Base-by-base conservation (phyloP, 2,888 invertebrate species). In the Tolmerus cingulatus region DNA sequence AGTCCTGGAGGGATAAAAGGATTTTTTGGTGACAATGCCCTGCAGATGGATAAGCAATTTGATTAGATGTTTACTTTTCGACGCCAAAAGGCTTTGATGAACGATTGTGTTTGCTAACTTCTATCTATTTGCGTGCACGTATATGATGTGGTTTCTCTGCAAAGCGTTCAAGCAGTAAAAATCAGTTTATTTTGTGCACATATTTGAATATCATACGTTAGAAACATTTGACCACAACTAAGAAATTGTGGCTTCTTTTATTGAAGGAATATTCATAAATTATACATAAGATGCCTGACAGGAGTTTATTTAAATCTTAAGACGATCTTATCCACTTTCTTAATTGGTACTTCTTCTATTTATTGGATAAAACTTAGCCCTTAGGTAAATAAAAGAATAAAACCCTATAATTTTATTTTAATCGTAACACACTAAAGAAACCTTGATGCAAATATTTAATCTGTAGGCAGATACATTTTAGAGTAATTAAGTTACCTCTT, bases 401-500 rank as follows among this genome's bases (percentile, higher is more conserved):
- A 37, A 8, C 2, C 37, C 37, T 7, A 12, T 9, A 40, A 2
- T 51, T 5, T n/a, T n/a, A 51, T 51, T 46, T 51, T 2, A 51
- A n/a, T 51, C 5, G 5, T 51, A 51, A 1, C n/a, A n/a, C 3
- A 51, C 0, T 51, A 51, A 16, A 51, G 16, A 14, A 14, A n/a
- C 16, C 5, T 51, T 51, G 1, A n/a, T 19, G 5, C 5, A n/a
- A 5, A n/a, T 51, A n/a, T 51, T 51, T 51, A 51, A 51, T 5
- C 51, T 51, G 51, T 51, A 51, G 9, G n/a, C 8, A 57, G 23
- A 57, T 57, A 57, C 57, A 57, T 57, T 66, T 12, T 66, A 16
- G 30, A 8, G 34, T n/a, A 19, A 19, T 74, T 16, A 81, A 46
- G 14, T 89, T 90, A 90, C 90, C 90, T 90, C 90, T 88, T 90